Evolutionary conservation across 2,888 invertebrate species (phyloP), one percentile per base, ranked within the genome.

Genomic region (Aelia acuminata): DNA sequence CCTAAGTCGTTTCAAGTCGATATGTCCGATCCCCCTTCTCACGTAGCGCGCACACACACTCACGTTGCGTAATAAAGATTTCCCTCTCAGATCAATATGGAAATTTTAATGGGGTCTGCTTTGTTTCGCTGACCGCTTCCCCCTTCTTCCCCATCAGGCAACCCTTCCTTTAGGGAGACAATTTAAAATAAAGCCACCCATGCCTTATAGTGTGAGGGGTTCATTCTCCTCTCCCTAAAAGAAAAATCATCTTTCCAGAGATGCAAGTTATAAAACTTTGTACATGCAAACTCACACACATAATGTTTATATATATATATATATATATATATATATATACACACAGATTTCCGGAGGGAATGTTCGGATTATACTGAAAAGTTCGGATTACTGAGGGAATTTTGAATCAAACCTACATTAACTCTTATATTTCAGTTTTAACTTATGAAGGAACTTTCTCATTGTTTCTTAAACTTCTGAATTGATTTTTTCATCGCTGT

Each of bases 21-120:
- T 87, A 89, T 89, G 87, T 88, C 88, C 88, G 87, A 89, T 87
- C 88, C 88, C 89, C 89, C 84, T 85, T 87, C 84, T 63, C 87
- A 70, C 87, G 87, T 84, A 49, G 86, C 57, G 49, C 75, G 48
- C 39, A 47, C 89, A 88, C 89, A 88, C 84, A 88, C 87, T 87
- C 90, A 89, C 89, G 89, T 89, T 90, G 88, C 89, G 90, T 90
- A 90, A 90, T 90, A 90, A 90, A 90, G 90, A 90, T 90, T 90
- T 89, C 90, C 89, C 88, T 87, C 90, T 89, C 89, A 90, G 90
- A 90, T 90, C 90, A 90, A 90, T 90, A 90, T 90, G 90, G 90
- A 90, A 90, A 90, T 90, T 90, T 90, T 90, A 90, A 90, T 90
- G 89, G 90, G 90, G 90, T 90, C 84, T 89, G 90, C 90, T 89